Base-by-base conservation (phyloP, 2,797 vertebrate species). In the Oceanodroma leucorhoa region DNA sequence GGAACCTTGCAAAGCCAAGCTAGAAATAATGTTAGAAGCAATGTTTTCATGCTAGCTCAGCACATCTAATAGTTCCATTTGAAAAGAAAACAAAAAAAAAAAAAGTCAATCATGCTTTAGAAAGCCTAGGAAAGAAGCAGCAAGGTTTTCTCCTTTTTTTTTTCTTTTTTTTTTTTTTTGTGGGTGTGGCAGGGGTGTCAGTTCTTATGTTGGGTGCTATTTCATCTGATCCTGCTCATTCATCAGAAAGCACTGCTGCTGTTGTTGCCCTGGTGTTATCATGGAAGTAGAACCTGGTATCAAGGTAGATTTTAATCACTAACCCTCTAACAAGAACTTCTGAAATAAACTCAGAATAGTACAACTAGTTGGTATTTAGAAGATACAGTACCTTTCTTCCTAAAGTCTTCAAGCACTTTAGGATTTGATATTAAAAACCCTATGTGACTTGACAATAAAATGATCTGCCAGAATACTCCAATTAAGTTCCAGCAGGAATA, bases 131-230 rank as follows among this genome's bases (percentile, higher is more conserved):
- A 30, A 81, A 70, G 2, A 4, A 73, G 16, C 12, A 85, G 29
- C 24, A 73, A 19, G 11, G 1, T 21, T 10, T 34, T 38, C 26
- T 43, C 19, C 6, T 1, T 6, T 29, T 54, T 29, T 32, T 29
- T 6, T 3, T 32, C 5, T 9, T 6, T 17, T 5, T 13, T 11
- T 38, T 19, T 15, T 62, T n/a, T 53, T 60, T 32, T 34, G 4
- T 1, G 0, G 21, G 17, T 5, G 13, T 48, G 13, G 9, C 22
- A 71, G 19, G 3, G 1, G 5, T n/a, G 18, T 60, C n/a, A 71
- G 6, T 73, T 85, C 29, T 58, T 66, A 54, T 3, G 5, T 16
- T 75, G 51, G 45, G 22, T 71, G 32, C 11, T 69, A 18, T 72
- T 83, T 81, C 21, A 41, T 45, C 32, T 81, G 30, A 75, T 81